Evolutionary conservation across 2,113 vertebrate genomes (phyloP).

Genomic region (Forbesichthys papilliferus): DNA sequence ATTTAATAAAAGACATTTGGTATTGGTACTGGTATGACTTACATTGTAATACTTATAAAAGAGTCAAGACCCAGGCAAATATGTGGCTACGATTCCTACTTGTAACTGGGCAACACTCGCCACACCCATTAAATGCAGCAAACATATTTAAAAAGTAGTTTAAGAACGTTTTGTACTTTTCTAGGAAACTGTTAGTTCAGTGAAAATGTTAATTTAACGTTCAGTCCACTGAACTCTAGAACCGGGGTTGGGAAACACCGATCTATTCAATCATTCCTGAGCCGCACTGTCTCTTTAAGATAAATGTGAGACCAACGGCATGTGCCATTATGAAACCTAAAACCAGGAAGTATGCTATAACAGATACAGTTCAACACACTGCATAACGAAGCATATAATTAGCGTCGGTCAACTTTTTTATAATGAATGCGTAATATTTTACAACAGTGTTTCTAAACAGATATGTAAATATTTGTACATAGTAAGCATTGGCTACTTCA

Average conservation of each 20-base stretch:
- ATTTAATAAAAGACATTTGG: too few relatives aligned
- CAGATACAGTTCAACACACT: conserved; percentile 24
- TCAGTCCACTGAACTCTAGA: background rate
- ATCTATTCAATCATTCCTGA: background rate
- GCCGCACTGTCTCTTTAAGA: conserved; percentile 45
- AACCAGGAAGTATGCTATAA: conserved; percentile 43
- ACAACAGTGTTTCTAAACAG: too few relatives aligned
- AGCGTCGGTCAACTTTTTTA: background rate
- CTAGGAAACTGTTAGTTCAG: background rate
- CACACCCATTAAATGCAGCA: too few relatives aligned
- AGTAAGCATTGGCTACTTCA: background rate
- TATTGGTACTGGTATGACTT: too few relatives aligned
- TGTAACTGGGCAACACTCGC: too few relatives aligned
- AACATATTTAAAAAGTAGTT: too few relatives aligned
- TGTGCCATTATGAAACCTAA: conserved; percentile 23
- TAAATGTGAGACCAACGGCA: conserved; percentile 18
- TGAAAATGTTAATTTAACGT: background rate
- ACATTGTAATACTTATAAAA: too few relatives aligned
- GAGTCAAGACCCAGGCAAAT: too few relatives aligned
- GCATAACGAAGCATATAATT: conserved; percentile 4
- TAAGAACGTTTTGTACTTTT: too few relatives aligned
- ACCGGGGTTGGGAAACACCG: background rate
- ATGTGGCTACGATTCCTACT: too few relatives aligned
- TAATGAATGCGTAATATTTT: background rate
- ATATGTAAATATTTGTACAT: too few relatives aligned